Base-by-base conservation (phyloP, 92 coral and sea anemone genomes). In the Porites cylindrica region DNA sequence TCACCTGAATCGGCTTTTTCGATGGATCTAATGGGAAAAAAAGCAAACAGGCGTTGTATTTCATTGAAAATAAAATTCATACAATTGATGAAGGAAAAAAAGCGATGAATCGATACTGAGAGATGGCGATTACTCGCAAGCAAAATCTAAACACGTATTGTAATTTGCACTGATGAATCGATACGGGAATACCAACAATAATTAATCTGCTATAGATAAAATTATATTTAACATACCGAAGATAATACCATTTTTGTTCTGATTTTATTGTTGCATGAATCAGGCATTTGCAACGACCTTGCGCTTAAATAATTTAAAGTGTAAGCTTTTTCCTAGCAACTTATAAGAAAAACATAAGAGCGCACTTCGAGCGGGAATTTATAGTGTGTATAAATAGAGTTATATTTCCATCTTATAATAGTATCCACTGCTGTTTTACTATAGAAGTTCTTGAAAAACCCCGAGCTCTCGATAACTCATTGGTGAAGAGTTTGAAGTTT, bases 1-100 rank as follows among this genome's bases (percentile, higher is more conserved):
- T 74, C 14, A 74, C 87, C 52, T 83, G 87, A 7, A 75, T 47
- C 23, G 86, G 90, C 52, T 88, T 88, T 85, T 88, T 84, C 84
- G 75, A 38, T 7, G 92, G 69, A 69, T 90, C 94, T 91, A 24
- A 24, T 84, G 73, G 73, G 24, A 62, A 75, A 79, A 70, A 69
- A 20, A 7, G 16, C 61, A 29, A 14, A 56, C 61, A 61, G n/a
- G 29, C 12, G 24, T 52, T 54, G 58, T 38, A 70, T 24, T 82
- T 60, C 11, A 19, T 20, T 17, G 18, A 11, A 82, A 43, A 14
- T 10, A 16, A 82, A 20, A 59, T 2, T 29, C 11, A 81, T 3
- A 51, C 29, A 47, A 14, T 66, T n/a, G 3, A 26, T 67, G 47
- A 24, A 67, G 72, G 14, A 8, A 38, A 24, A 24, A 47, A 13